A percentile compares a stretch with the other conserved stretches of the same genome.
phyloP scores from a whole-genome alignment of 2,888 invertebrate genomes.

The Polymixis lichenea region DNA sequence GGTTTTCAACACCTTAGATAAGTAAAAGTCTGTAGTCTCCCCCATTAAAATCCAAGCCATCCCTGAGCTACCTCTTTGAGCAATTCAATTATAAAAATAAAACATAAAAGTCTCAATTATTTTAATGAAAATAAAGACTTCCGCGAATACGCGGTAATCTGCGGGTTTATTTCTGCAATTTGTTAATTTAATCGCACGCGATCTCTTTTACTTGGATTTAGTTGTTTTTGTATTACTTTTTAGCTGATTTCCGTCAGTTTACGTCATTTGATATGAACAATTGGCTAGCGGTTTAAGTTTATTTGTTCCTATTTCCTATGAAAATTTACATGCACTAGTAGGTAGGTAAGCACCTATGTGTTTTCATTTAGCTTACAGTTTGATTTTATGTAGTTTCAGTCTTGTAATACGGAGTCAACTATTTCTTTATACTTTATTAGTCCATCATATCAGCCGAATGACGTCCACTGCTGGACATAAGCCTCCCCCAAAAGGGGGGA shows the following conservation, averaged over 20 bases:
- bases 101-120: constrained; percentile 48
- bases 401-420: neutral
- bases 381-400: too few relatives aligned
- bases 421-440: too few relatives aligned
- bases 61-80: neutral
- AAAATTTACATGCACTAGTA: neutral
- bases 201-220: constrained; percentile 58
- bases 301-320: constrained; percentile 5
- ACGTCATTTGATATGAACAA: constrained; percentile 8
- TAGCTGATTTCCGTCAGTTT: constrained; percentile 20
- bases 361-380: neutral
- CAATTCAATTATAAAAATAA: constrained; percentile 33
- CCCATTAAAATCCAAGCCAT: neutral
- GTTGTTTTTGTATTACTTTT: constrained; percentile 43
- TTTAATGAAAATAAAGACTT: constrained; percentile 63
- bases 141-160: constrained; percentile 65
- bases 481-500: too few relatives aligned
- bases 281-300: neutral
- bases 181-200: constrained; percentile 72
- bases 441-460: too few relatives aligned
- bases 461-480: too few relatives aligned
- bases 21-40: neutral
- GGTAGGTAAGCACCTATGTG: too few relatives aligned
- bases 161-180: constrained; percentile 70
- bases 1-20: neutral